Percentiles rank a stretch among this genome's conserved stretches.
phyloP scores from a whole-genome alignment of 2,113 vertebrate species.

The Australoheros scitulus region DNA sequence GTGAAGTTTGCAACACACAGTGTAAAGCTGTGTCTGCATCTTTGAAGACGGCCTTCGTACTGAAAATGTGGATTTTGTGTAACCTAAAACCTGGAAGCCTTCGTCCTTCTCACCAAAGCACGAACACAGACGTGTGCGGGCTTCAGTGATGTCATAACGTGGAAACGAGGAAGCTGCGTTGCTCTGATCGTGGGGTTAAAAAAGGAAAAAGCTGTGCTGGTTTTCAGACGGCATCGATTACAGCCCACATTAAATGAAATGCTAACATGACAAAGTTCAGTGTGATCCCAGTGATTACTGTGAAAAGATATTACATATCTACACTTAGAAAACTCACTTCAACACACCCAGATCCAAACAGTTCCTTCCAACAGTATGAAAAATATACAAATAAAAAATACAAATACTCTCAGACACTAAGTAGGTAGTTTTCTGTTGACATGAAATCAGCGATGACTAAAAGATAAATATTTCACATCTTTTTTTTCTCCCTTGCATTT shows the following conservation, averaged over 20 bases:
- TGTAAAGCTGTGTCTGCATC: not conserved
- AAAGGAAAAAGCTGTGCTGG: slow-evolving; percentile 26
- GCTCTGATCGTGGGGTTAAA: slow-evolving; percentile 28
- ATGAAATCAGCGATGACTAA: slow-evolving; percentile 79
- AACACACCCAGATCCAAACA: slow-evolving; percentile 68
- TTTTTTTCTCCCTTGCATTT: slow-evolving; percentile 69
- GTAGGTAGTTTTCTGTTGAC: slow-evolving; percentile 82
- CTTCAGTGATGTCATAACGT: not conserved
- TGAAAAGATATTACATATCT: slow-evolving; percentile 73
- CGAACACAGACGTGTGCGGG: not conserved
- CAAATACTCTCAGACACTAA: slow-evolving; percentile 75
- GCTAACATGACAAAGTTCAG: slow-evolving; percentile 59
- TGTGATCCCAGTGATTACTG: slow-evolving; percentile 67
- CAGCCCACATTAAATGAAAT: not conserved
- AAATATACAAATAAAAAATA: slow-evolving; percentile 81
- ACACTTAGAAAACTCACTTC: slow-evolving; percentile 75
- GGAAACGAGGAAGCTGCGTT: not conserved
- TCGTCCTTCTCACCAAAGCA: not conserved
- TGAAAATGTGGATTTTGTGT: not conserved
- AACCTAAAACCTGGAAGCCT: not conserved
- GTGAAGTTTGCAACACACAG: not conserved
- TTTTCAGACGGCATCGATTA: slow-evolving; percentile 8
- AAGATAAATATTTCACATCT: slow-evolving; percentile 81
- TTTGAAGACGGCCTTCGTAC: not conserved
- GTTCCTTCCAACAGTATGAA: slow-evolving; percentile 79